Conservation (phyloP, 2,113 vertebrate species). For the Podocnemis expansa region DNA sequence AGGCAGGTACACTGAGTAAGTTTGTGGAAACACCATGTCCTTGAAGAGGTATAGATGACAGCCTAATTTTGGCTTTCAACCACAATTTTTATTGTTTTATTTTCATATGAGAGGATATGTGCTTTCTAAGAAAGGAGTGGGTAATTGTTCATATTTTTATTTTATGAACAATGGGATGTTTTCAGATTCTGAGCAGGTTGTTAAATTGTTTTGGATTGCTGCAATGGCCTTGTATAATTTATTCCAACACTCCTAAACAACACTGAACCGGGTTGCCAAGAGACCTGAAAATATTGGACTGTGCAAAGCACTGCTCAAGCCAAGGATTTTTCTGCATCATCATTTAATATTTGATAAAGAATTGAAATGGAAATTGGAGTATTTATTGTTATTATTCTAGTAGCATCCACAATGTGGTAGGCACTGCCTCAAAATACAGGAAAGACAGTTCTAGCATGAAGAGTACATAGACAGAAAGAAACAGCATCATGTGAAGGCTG, state of each 20-base stretch:
- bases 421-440: background rate
- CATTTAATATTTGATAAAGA: background rate
- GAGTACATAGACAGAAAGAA: rapidly evolving
- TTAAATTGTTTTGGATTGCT: slow-evolving; percentile 3
- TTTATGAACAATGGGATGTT: background rate
- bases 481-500: background rate
- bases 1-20: background rate
- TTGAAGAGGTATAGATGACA: background rate
- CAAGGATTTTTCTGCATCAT: background rate
- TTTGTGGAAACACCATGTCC: background rate
- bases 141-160: background rate
- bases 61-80: slow-evolving; percentile 2
- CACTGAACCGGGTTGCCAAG: slow-evolving; percentile 9
- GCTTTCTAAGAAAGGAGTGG: background rate
- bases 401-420: background rate
- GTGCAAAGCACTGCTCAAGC: background rate
- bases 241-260: slow-evolving; percentile 26
- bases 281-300: background rate
- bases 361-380: background rate
- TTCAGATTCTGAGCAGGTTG: slow-evolving; percentile 7
- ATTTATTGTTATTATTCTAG: background rate
- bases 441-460: background rate
- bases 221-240: background rate
- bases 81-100: background rate
- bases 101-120: background rate